Percentiles rank a stretch among this genome's conserved stretches.
Evolutionary conservation across 2,113 vertebrate species (phyloP).

Genomic region (Boulengeromyrus knoepffleri): DNA sequence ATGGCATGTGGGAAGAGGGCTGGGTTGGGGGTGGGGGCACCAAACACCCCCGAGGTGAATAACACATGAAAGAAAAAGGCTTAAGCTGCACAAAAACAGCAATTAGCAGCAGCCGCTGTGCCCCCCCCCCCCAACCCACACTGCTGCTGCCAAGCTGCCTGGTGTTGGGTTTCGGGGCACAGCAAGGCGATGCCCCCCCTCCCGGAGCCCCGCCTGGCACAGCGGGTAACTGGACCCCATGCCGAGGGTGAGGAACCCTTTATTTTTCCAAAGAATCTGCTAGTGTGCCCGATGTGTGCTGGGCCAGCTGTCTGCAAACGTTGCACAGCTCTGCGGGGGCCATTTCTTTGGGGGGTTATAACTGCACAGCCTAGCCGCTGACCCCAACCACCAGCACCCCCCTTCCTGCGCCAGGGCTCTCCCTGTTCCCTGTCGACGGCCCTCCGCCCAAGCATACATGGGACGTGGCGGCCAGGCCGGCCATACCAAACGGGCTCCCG

Average conservation of each 20-base stretch:
- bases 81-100: slow-evolving; percentile 5
- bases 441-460: not conserved
- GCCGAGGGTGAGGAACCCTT: slow-evolving; percentile 50
- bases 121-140: not conserved
- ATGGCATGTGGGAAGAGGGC: not conserved
- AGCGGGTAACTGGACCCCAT: slow-evolving; percentile 25
- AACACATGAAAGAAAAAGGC: slow-evolving; percentile 17
- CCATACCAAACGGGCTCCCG: not conserved
- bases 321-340: not conserved
- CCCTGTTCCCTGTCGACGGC: not conserved
- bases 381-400: not conserved
- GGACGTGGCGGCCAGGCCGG: not conserved
- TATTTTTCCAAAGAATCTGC: slow-evolving; percentile 25
- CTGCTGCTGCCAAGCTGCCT: not conserved
- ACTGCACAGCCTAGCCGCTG: not conserved
- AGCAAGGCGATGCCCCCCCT: slow-evolving; percentile 28
- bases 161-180: not conserved
- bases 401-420: not conserved
- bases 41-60: slow-evolving; percentile 36
- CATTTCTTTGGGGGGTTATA: not conserved
- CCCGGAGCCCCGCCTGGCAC: slow-evolving; percentile 37
- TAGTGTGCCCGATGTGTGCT: not conserved
- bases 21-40: not conserved
- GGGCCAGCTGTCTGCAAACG: not conserved
- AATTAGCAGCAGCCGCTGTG: not conserved